Percentiles rank a stretch among this genome's conserved stretches.
These are phyloP conservation scores for Branchinecta sandiegonensis DNA, from an alignment of 2,888 invertebrate genomes.

Conservation along the genomic window DNA sequence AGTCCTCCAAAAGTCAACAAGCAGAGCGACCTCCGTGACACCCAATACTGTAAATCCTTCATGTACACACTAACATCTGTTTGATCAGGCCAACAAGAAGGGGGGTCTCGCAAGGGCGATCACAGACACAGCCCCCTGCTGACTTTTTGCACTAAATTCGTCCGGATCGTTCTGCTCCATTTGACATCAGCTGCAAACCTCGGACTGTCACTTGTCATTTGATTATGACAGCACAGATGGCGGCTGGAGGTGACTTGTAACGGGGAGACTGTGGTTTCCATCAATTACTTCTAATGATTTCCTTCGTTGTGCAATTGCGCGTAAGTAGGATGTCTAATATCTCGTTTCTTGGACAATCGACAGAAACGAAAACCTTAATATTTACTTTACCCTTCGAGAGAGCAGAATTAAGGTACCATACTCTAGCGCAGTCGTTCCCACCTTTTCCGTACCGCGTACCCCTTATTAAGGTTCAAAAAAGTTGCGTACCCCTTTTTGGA, in stretches of 20 bases:
- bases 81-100: background rate
- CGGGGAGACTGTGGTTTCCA: too few species aligned
- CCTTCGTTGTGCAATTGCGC: too few species aligned
- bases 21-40: background rate
- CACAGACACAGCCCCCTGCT: constrained; percentile 9
- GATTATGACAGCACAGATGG: constrained; percentile 15
- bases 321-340: too few species aligned
- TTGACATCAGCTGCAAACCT: constrained; percentile 12
- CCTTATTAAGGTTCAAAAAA: too few species aligned
- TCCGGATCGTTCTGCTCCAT: constrained; percentile 4
- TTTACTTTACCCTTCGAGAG: too few species aligned
- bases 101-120: constrained; percentile 15
- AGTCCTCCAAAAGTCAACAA: constrained; percentile 2
- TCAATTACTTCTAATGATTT: too few species aligned
- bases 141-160: constrained; percentile 15
- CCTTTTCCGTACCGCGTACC: too few species aligned
- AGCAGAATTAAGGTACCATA: too few species aligned
- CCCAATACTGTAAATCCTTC: constrained; percentile 13
- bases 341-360: too few species aligned
- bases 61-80: constrained; percentile 14
- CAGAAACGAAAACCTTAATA: too few species aligned
- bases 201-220: constrained; percentile 6
- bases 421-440: too few species aligned
- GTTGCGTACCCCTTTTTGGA: too few species aligned
- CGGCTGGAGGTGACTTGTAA: background rate